Percentiles rank a stretch among this genome's conserved stretches.
These are phyloP conservation scores for Camponotus pennsylvanicus DNA, from an alignment of 1,140 invertebrate species.

Conservation along the genomic window DNA sequence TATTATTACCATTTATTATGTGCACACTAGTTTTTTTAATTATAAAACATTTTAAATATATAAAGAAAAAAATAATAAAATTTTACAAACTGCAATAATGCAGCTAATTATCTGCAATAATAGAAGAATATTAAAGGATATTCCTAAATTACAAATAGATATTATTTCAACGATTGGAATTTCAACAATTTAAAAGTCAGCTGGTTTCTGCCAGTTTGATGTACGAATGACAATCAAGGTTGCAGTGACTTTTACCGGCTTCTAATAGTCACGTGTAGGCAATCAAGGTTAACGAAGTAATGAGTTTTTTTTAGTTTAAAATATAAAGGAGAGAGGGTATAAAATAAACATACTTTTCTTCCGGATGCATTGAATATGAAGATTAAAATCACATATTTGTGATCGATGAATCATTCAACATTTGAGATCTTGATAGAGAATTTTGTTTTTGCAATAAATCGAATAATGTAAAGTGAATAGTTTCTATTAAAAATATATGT, in stretches of 20 bases:
- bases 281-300: constrained; percentile 50
- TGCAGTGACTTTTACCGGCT: constrained; percentile 50
- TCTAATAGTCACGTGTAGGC: constrained; percentile 53
- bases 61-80: not conserved
- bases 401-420: not conserved
- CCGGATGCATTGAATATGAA: not conserved
- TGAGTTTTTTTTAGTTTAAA: not conserved
- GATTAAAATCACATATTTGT: not conserved
- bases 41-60: not conserved
- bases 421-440: not conserved
- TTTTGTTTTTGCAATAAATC: not conserved
- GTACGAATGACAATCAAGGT: constrained; percentile 45
- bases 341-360: not conserved
- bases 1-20: not conserved
- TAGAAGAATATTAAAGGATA: not conserved
- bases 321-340: not conserved
- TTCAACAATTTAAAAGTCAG: not conserved
- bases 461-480: not conserved
- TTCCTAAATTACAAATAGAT: not conserved
- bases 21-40: not conserved
- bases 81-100: not conserved
- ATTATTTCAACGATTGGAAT: constrained; percentile 7
- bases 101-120: not conserved
- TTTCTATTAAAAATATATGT: not conserved
- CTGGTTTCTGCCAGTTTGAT: constrained; percentile 49